Percentiles rank a stretch among this genome's conserved stretches.
phyloP scores from a whole-genome alignment of 2,797 vertebrate genomes.

The Cheirogaleus major region DNA sequence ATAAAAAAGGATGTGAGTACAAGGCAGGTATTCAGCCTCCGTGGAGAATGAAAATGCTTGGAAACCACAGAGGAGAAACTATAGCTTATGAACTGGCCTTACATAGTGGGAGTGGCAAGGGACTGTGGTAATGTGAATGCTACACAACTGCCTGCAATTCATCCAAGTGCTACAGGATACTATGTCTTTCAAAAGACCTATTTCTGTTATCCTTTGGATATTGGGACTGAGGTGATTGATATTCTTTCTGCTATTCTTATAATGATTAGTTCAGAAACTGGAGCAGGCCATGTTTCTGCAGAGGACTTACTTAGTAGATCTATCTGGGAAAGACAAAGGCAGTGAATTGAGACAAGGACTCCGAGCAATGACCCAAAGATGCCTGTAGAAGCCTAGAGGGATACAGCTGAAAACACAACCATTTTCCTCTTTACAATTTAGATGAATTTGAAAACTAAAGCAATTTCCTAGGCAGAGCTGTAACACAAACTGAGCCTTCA shows the following conservation, averaged over 20 bases:
- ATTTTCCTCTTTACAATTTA: conserved; percentile 1
- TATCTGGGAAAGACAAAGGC: conserved; percentile 31
- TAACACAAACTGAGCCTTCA: not conserved
- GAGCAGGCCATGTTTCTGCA: not conserved
- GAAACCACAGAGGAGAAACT: not conserved
- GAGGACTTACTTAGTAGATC: not conserved
- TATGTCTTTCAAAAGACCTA: not conserved
- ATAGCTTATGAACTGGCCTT: conserved; percentile 6
- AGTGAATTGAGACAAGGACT: not conserved
- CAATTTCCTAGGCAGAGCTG: not conserved
- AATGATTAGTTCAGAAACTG: not conserved
- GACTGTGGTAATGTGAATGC: not conserved
- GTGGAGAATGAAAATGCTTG: not conserved
- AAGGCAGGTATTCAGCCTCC: not conserved
- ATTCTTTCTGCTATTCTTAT: not conserved
- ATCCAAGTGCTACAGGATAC: not conserved
- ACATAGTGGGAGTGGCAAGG: not conserved
- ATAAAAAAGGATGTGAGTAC: not conserved
- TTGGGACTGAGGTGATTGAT: not conserved
- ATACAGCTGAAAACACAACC: not conserved
- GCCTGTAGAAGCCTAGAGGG: not conserved
- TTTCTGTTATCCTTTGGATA: not conserved
- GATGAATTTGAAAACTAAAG: conserved; percentile 4
- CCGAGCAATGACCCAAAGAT: not conserved
- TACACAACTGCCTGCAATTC: not conserved